phyloP scores from a whole-genome alignment of 2,797 vertebrate genomes.

The Fistularia tabacaria region DNA sequence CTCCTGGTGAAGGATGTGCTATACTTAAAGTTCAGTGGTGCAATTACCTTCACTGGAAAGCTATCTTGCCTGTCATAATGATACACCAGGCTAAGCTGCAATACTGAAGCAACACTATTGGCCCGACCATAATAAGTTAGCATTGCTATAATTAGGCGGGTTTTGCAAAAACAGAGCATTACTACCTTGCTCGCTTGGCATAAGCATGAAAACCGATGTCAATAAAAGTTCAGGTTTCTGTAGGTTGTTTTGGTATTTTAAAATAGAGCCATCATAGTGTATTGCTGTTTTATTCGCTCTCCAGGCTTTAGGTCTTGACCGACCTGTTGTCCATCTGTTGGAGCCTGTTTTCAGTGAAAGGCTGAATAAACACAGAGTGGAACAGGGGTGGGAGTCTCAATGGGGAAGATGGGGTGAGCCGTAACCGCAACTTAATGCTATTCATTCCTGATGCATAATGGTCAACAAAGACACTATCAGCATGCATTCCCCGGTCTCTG shows the following conservation, averaged over 20 bases:
- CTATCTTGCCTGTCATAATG: constrained; percentile 57
- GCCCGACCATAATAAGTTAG: constrained; percentile 70
- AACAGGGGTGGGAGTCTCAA: constrained; percentile 14
- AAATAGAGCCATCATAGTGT: constrained; percentile 22
- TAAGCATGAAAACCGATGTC: constrained; percentile 44
- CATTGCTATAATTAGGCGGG: constrained; percentile 62
- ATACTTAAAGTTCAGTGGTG: constrained; percentile 64
- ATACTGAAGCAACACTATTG: constrained; percentile 43
- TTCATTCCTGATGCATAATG: constrained; percentile 61
- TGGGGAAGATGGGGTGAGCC: constrained; percentile 28
- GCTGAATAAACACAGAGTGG: constrained; percentile 34
- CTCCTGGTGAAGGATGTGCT: constrained; percentile 39
- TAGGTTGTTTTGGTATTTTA: constrained; percentile 33
- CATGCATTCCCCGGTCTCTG: constrained; percentile 48
- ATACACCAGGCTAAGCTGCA: constrained; percentile 53
- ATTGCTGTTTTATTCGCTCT: constrained; percentile 4
- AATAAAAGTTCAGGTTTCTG: constrained; percentile 47
- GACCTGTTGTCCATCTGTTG: constrained; percentile 53
- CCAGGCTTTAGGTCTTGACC: constrained; percentile 13
- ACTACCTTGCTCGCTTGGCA: constrained; percentile 33
- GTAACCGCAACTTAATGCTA: constrained; percentile 52
- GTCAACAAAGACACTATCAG: constrained; percentile 62
- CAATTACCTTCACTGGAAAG: constrained; percentile 68
- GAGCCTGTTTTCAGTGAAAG: constrained; percentile 45
- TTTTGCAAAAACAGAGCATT: constrained; percentile 61